Evolutionary conservation across 2,888 invertebrate genomes (phyloP), one percentile per base, ranked within the genome.

Genomic region (Actias luna): DNA sequence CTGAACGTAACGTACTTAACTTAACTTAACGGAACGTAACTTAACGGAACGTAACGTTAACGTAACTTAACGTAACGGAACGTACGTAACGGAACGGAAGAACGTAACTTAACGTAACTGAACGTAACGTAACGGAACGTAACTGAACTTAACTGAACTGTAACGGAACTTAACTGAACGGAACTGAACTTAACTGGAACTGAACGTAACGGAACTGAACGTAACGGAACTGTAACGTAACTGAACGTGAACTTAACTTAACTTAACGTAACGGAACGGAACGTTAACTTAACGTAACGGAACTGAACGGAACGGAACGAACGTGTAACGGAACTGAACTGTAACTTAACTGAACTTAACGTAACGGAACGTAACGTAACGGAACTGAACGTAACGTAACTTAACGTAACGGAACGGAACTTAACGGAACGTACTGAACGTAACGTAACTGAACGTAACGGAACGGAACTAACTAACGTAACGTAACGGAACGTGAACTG

Each of bases 1-100:
- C 65, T 63, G 61, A n/a, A 65, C 62, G 61, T 63, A 65, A 65
- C 12, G 64, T 64, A 68, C 65, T 67, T 63, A 65, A 65, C 65
- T 63, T 65, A 65, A 67, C 67, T 64, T 61, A 68, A 66, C 68
- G 65, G 55, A 31, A 31, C 31, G 4, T 31, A 31, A 31, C 31
- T 31, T 31, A 31, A 31, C 31, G 4, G 31, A 31, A 31, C 31
- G 4, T 31, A 67, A n/a, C 66, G 66, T 60, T 62, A 66, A 66
- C 64, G 62, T 62, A 61, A 66, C 63, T 67, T 64, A n/a, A 64
- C 62, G 57, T 63, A 63, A 65, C 63, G 57, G 62, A 64, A 63
- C 62, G 60, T 64, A 62, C 60, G 55, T 61, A 59, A 63, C 63
- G 55, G 63, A 61, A 61, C 62, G 61, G 62, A 64, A 63, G n/a